Conservation (phyloP, 2,113 vertebrate species). For the Phrynosoma blainvillii region DNA sequence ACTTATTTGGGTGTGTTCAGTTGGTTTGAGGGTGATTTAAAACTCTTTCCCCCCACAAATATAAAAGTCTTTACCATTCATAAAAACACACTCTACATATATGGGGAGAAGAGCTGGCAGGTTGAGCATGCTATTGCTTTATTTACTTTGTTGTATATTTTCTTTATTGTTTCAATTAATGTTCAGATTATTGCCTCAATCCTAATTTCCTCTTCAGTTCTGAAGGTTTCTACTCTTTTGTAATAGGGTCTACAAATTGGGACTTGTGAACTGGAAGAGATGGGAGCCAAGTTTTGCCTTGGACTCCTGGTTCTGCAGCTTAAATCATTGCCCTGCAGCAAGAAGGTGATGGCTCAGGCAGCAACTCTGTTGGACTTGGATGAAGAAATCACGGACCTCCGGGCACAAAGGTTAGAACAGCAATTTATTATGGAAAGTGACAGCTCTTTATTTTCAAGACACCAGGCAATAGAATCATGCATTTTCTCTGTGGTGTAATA, state of each 20-base stretch:
- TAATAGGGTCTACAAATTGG: constrained; percentile 89
- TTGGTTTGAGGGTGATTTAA: too few relatives aligned
- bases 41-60: too few relatives aligned
- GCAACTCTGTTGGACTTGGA: constrained; percentile 74
- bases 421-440: rapidly evolving
- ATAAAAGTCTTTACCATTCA: too few relatives aligned
- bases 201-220: too few relatives aligned
- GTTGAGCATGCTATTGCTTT: too few relatives aligned
- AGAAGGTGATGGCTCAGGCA: constrained; percentile 73
- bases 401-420: constrained; percentile 71
- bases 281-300: constrained; percentile 91
- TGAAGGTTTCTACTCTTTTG: constrained; percentile 17
- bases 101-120: too few relatives aligned
- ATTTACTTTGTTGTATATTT: too few relatives aligned
- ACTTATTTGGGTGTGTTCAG: too few relatives aligned
- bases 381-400: constrained; percentile 75
- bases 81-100: too few relatives aligned
- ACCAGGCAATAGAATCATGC: not conserved
- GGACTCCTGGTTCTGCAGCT: constrained; percentile 86
- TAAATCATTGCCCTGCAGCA: constrained; percentile 76
- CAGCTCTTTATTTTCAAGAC: not conserved
- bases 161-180: not conserved
- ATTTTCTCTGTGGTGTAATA: not conserved
- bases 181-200: not conserved
- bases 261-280: constrained; percentile 88